These are phyloP conservation scores for Agonopterix heracliana DNA, from an alignment of 2,888 invertebrate species.

Conservation along the genomic window DNA sequence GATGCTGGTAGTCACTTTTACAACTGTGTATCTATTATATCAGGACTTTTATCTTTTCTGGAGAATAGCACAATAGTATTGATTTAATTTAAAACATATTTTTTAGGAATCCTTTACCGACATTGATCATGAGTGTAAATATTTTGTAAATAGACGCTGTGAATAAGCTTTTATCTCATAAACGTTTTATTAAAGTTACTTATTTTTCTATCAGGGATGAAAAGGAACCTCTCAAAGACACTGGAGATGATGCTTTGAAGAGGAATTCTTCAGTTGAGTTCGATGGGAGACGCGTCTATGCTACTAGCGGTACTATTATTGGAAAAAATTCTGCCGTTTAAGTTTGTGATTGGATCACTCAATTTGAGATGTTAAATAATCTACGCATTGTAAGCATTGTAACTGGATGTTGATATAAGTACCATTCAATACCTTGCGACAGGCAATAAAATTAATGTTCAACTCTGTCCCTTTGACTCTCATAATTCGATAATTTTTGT, in stretches of 20 bases:
- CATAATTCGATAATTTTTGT: too few relatives aligned
- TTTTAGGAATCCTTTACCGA: too few relatives aligned
- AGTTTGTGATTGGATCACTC: neutral
- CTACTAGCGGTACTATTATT: constrained; percentile 88
- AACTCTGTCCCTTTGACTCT: too few relatives aligned
- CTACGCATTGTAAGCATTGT: constrained; percentile 1
- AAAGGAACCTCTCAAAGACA: constrained; percentile 86
- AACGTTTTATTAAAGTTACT: constrained; percentile 5
- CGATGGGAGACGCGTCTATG: constrained; percentile 87
- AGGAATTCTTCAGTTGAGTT: constrained; percentile 88
- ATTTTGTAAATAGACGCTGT: constrained; percentile 26
- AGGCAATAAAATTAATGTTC: too few relatives aligned
- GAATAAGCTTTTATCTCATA: constrained; percentile 9
- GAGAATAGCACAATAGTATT: too few relatives aligned
- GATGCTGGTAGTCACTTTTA: too few relatives aligned
- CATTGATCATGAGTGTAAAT: neutral
- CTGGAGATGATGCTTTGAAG: constrained; percentile 80
- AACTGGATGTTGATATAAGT: constrained; percentile 14
- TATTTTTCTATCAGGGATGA: constrained; percentile 78
- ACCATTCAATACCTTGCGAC: neutral
- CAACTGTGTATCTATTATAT: too few relatives aligned
- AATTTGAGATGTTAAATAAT: neutral
- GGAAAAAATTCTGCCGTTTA: constrained; percentile 94
- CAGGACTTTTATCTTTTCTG: too few relatives aligned
- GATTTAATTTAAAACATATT: too few relatives aligned